These are phyloP conservation scores for Brachyopa scutellaris DNA, from an alignment of 2,888 invertebrate genomes.

Conservation along the genomic window DNA sequence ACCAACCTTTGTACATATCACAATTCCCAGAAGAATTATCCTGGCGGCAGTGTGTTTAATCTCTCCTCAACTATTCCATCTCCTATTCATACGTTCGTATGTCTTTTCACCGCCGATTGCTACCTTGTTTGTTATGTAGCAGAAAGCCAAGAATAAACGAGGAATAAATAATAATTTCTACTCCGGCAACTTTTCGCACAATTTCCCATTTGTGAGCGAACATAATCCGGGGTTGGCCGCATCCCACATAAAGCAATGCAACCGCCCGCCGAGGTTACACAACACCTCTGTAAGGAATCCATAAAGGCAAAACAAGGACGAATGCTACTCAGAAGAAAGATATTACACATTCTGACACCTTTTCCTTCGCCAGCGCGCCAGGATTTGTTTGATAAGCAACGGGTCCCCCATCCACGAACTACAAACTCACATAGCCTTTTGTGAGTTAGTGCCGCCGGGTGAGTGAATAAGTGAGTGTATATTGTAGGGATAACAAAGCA, in stretches of 20 bases:
- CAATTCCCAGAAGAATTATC: slow-evolving; percentile 32
- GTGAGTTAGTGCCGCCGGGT: slow-evolving; percentile 56
- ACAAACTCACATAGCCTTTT: slow-evolving; percentile 44
- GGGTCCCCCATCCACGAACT: neutral
- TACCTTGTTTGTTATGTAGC: slow-evolving; percentile 29
- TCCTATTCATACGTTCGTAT: neutral
- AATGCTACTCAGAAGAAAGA: slow-evolving; percentile 52
- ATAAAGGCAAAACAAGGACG: slow-evolving; percentile 47
- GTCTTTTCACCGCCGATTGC: neutral
- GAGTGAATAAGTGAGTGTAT: slow-evolving; percentile 62
- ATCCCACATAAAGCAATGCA: slow-evolving; percentile 13
- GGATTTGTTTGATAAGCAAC: slow-evolving; percentile 53
- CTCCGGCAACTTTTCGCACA: slow-evolving; percentile 50
- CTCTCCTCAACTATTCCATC: neutral
- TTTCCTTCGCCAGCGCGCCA: slow-evolving; percentile 3
- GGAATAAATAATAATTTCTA: slow-evolving; percentile 59
- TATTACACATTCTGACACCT: slow-evolving; percentile 50
- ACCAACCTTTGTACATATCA: slow-evolving; percentile 13
- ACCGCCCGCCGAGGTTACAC: slow-evolving; percentile 14
- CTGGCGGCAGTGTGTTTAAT: slow-evolving; percentile 9
- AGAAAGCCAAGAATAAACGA: slow-evolving; percentile 17
- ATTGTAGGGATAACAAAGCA: slow-evolving; percentile 62
- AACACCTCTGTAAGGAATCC: slow-evolving; percentile 19
- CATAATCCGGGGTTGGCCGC: slow-evolving; percentile 28
- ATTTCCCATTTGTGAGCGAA: slow-evolving; percentile 50